Evolutionary conservation across 2,888 invertebrate species (phyloP), one percentile per base, ranked within the genome.

Genomic region (Amblyteles armatorius): DNA sequence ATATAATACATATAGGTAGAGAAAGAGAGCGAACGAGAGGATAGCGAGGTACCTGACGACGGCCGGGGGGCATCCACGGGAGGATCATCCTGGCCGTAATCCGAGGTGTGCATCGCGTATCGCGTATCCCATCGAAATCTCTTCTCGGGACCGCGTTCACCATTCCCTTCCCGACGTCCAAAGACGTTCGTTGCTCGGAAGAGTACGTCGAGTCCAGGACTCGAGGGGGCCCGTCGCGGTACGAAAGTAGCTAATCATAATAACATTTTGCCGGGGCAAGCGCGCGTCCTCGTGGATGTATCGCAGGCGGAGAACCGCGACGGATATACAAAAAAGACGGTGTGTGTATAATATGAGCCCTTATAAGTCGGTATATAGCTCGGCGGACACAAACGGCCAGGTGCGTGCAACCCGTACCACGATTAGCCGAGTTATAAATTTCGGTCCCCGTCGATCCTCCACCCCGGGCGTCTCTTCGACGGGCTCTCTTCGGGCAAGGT

Each of bases 121-220:
- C 93, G 92, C 92, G 89, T 92, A 93, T 93, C 92, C 92, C 92
- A 93, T 93, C 93, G 92, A 91, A 92, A 93, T 93, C 93, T 93
- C 90, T 91, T 79, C 73, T 78, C 83, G 74, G 50, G 67, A 78
- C 48, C 57, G 63, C 72, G 65, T 67, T 82, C 65, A 77, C 71
- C 48, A 48, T 77, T 72, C 71, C 76, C 65, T 82, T 82, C 57
- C 40, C 77, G 19, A 26, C 79, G 69, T 55, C 40, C 44, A 67
- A 48, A 19, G 71, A 55, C 33, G 76, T 48, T 16, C 13, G 48
- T 44, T 52, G 82, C 36, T 83, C 76, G 65, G 22, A 57, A 74
- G 73, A 55, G 63, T 69, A 44, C 67, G 60, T 40, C 22, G 48
- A 69, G 79, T 68, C 72, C 63, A 73, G 65, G 60, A 79, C 65